These are phyloP conservation scores for Drosophila prosaltans DNA, from an alignment of 1,140 invertebrate species.

Conservation along the genomic window DNA sequence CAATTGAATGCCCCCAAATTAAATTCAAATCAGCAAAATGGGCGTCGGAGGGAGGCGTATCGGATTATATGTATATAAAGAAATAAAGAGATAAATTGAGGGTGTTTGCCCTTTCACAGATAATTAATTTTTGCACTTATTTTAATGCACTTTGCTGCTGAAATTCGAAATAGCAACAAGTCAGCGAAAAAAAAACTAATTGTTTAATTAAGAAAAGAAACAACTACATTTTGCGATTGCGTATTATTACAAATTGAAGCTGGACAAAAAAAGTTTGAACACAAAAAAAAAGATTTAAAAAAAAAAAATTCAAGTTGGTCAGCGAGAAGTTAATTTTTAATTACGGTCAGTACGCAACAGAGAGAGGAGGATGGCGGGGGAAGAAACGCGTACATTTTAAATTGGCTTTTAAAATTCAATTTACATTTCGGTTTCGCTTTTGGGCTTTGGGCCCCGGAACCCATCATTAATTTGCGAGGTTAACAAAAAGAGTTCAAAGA, in stretches of 20 bases:
- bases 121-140: slow-evolving; percentile 58
- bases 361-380: not conserved
- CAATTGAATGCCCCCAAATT: slow-evolving; percentile 39
- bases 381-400: slow-evolving; percentile 58
- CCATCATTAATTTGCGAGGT: slow-evolving; percentile 62
- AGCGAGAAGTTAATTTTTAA: slow-evolving; percentile 79
- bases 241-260: slow-evolving; percentile 28
- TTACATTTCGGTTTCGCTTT: slow-evolving; percentile 71
- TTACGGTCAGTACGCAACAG: slow-evolving; percentile 45
- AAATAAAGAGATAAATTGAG: not conserved
- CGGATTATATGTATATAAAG: slow-evolving; percentile 19
- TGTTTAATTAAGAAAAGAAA: slow-evolving; percentile 42
- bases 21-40: slow-evolving; percentile 31
- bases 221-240: slow-evolving; percentile 23
- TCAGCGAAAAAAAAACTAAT: slow-evolving; percentile 39
- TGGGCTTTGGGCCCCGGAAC: slow-evolving; percentile 25
- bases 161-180: slow-evolving; percentile 50
- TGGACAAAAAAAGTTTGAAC: not conserved
- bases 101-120: slow-evolving; percentile 25
- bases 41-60: slow-evolving; percentile 1
- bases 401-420: slow-evolving; percentile 81
- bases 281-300: slow-evolving; percentile 10
- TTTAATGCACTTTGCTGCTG: slow-evolving; percentile 46
- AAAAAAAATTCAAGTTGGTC: slow-evolving; percentile 50
- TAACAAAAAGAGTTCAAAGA: slow-evolving; percentile 10